Evolutionary conservation across 2,113 vertebrate genomes (phyloP).

Genomic region (Empidonax alnorum): DNA sequence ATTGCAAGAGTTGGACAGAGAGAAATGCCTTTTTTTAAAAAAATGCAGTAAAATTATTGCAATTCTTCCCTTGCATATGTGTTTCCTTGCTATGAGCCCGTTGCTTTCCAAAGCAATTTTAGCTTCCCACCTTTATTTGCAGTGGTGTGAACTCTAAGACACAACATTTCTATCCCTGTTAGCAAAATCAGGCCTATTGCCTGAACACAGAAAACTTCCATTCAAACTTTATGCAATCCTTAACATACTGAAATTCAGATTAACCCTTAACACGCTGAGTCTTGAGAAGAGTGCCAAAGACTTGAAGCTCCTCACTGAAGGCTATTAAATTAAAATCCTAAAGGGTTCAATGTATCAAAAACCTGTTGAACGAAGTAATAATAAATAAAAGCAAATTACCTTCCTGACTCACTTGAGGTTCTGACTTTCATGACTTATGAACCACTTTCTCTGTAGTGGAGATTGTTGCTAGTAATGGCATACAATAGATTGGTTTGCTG

Average conservation of each 20-base stretch:
- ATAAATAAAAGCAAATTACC: constrained; percentile 36
- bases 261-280: background rate
- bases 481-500: background rate
- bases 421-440: constrained; percentile 11
- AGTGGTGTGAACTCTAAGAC: background rate
- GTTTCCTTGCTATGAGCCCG: background rate
- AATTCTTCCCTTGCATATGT: accelerated
- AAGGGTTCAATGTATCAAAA: constrained; percentile 28
- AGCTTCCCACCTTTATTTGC: background rate
- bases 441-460: background rate
- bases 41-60: background rate
- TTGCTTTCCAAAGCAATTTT: background rate
- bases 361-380: background rate
- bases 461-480: constrained; percentile 10
- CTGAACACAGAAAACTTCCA: background rate
- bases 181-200: background rate
- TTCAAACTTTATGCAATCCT: background rate
- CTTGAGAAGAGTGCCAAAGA: background rate
- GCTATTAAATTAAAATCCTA: background rate
- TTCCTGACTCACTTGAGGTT: constrained; percentile 25
- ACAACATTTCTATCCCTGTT: background rate
- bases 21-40: background rate
- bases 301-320: background rate
- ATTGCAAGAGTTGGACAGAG: background rate
- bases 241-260: background rate